These are phyloP conservation scores for Loris lydekkerianus DNA, from an alignment of 2,797 vertebrate genomes.

Conservation along the genomic window DNA sequence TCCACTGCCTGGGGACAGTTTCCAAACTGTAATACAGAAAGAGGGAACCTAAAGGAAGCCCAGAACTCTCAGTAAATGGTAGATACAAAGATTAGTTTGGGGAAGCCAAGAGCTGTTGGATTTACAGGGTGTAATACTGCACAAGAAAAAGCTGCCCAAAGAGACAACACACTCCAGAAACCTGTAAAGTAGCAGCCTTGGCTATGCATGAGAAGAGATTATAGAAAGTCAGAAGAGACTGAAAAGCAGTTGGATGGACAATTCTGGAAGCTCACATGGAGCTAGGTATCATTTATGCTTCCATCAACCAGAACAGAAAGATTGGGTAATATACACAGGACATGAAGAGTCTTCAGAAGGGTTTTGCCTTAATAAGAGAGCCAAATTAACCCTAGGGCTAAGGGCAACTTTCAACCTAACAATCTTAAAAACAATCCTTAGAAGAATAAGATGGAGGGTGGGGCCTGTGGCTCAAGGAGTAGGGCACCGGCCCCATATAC, in stretches of 20 bases:
- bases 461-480: no score
- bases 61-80: not conserved
- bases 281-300: not conserved
- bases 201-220: not conserved
- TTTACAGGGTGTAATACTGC: not conserved
- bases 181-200: not conserved
- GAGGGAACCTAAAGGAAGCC: not conserved
- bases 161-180: not conserved
- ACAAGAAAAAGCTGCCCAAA: not conserved
- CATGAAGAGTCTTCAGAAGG: not conserved
- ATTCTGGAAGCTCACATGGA: not conserved
- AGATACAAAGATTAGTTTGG: not conserved
- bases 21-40: not conserved
- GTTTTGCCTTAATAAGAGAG: not conserved
- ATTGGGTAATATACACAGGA: not conserved
- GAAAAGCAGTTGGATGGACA: not conserved
- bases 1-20: not conserved
- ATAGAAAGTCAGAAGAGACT: not conserved
- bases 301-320: not conserved
- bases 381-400: not conserved
- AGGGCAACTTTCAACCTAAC: constrained; percentile 14
- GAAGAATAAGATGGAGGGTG: not conserved
- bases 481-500: not conserved
- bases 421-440: constrained; percentile 35
- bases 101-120: not conserved